These are phyloP conservation scores for Turnix velox DNA, from an alignment of 2,113 vertebrate species.

Conservation along the genomic window DNA sequence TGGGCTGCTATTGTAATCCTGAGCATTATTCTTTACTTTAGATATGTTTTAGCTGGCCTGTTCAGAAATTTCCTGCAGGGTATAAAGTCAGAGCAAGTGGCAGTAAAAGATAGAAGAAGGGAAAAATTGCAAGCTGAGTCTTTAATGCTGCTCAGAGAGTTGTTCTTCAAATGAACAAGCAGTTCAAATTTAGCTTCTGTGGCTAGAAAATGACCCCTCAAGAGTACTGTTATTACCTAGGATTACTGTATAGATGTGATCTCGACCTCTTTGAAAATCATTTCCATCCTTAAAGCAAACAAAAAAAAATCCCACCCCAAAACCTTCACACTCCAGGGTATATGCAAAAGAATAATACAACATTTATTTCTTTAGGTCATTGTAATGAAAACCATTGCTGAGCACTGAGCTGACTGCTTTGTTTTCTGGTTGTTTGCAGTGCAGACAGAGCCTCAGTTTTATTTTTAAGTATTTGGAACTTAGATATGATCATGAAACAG, in stretches of 20 bases:
- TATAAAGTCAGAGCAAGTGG: neutral
- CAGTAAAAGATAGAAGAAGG: neutral
- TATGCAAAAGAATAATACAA: constrained; percentile 54
- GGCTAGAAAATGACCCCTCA: neutral
- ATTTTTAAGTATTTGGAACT: constrained; percentile 43
- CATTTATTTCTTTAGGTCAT: constrained; percentile 50
- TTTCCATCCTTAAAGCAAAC: constrained; percentile 55
- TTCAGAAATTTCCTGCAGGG: neutral
- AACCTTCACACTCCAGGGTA: constrained; percentile 17
- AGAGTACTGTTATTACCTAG: constrained; percentile 25
- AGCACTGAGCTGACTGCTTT: constrained; percentile 26
- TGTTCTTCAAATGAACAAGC: neutral
- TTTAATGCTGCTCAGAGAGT: neutral
- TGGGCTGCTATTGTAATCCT: neutral
- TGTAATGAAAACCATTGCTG: constrained; percentile 60
- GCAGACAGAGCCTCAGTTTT: neutral
- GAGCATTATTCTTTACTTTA: neutral
- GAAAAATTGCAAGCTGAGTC: neutral
- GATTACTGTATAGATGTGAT: constrained; percentile 46
- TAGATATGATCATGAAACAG: constrained; percentile 12
- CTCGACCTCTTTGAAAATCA: constrained; percentile 37
- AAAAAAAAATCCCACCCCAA: constrained; percentile 11
- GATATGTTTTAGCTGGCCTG: neutral
- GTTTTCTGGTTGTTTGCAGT: constrained; percentile 49
- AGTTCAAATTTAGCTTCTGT: neutral